Percentiles rank a stretch among this genome's conserved stretches.
These are phyloP conservation scores for Helicolenus hilgendorfi DNA, from an alignment of 2,797 vertebrate genomes.

Conservation along the genomic window DNA sequence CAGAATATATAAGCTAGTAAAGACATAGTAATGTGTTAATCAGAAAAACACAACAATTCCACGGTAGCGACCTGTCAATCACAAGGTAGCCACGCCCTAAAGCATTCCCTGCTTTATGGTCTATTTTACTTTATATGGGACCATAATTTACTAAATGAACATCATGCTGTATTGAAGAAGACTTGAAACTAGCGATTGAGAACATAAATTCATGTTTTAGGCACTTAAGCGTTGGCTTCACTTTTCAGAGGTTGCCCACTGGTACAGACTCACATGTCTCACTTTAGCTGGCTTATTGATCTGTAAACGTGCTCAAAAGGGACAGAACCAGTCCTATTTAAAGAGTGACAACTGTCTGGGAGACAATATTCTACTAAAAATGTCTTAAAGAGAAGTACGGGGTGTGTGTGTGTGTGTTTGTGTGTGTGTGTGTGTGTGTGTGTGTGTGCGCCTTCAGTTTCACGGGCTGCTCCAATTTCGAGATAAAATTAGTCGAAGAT, in stretches of 20 bases:
- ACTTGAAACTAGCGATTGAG: too few relatives aligned
- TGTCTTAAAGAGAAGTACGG: background rate
- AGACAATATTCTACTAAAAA: conserved; percentile 26
- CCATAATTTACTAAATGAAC: too few relatives aligned
- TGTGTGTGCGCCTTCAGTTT: background rate
- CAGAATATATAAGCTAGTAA: background rate
- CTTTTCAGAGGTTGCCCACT: background rate
- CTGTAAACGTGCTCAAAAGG: background rate
- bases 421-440: background rate
- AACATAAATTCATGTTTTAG: too few relatives aligned
- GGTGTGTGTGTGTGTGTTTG: background rate
- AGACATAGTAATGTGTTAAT: background rate
- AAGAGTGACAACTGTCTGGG: conserved; percentile 3
- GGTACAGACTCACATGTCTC: background rate
- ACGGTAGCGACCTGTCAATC: too few relatives aligned
- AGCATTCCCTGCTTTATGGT: too few relatives aligned
- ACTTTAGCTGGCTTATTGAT: background rate
- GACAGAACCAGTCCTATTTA: conserved; percentile 4
- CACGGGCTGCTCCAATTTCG: background rate
- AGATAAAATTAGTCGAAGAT: background rate
- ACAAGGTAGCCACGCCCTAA: too few relatives aligned
- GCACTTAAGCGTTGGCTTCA: too few relatives aligned
- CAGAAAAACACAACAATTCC: too few relatives aligned
- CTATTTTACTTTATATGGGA: too few relatives aligned
- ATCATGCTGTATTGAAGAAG: too few relatives aligned